These are phyloP conservation scores for Eueides isabella DNA, from an alignment of 1,140 invertebrate genomes.

Conservation along the genomic window DNA sequence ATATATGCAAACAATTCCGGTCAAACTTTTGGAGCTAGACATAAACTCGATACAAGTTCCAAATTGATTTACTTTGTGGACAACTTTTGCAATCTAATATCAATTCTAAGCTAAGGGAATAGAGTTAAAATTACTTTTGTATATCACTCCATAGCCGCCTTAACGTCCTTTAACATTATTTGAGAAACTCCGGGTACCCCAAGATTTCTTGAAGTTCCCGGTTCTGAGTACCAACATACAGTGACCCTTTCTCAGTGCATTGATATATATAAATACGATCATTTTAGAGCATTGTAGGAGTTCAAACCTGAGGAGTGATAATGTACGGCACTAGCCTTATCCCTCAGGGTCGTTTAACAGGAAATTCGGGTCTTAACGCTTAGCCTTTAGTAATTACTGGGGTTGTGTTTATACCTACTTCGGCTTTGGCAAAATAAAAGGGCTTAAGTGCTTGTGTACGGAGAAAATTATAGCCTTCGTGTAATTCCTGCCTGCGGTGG, in stretches of 20 bases:
- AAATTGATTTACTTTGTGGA: constrained; percentile 52
- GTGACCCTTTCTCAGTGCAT: constrained; percentile 43
- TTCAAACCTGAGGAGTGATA: constrained; percentile 68
- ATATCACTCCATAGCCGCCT: constrained; percentile 28
- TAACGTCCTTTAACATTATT: constrained; percentile 47
- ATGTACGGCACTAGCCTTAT: constrained; percentile 59
- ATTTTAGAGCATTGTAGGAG: constrained; percentile 41
- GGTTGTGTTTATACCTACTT: constrained; percentile 64
- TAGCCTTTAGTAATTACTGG: constrained; percentile 71
- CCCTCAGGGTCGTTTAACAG: constrained; percentile 71
- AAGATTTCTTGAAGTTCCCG: constrained; percentile 55
- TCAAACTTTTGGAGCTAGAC: constrained; percentile 46
- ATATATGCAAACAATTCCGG: constrained; percentile 52
- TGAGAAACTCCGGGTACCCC: constrained; percentile 48
- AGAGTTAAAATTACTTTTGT: constrained; percentile 45
- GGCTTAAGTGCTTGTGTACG: constrained; percentile 45
- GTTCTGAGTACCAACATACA: constrained; percentile 43
- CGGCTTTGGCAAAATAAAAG: constrained; percentile 51
- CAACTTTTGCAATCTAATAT: constrained; percentile 36
- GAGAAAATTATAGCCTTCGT: constrained; percentile 49
- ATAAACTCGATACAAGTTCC: constrained; percentile 51
- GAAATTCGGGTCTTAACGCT: constrained; percentile 72
- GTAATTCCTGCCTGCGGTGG: constrained; percentile 46
- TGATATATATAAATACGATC: constrained; percentile 36
- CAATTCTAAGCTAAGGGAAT: constrained; percentile 32